These are phyloP conservation scores for Drosophila triauraria DNA, from an alignment of 1,140 invertebrate species.

Conservation along the genomic window DNA sequence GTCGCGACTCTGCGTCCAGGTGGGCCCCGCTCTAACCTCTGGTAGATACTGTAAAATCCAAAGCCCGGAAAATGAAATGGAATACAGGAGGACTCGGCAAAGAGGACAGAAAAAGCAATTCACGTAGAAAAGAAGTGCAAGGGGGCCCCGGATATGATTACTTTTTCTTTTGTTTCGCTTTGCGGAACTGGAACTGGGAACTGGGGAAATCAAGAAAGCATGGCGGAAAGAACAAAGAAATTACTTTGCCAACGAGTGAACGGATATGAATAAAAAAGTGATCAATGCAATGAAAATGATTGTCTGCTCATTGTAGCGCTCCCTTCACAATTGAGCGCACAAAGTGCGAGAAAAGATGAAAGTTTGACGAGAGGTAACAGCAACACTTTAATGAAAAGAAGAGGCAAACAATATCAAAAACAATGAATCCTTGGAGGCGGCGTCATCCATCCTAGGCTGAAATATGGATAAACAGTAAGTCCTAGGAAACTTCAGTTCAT, in stretches of 20 bases:
- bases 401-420: constrained; percentile 34
- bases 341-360: constrained; percentile 49
- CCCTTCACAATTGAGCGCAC: constrained; percentile 72
- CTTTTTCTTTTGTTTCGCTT: constrained; percentile 72
- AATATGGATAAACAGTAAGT: not conserved
- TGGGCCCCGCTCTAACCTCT: not conserved
- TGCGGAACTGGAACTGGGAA: constrained; percentile 18
- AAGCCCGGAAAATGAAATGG: constrained; percentile 43
- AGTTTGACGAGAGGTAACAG: constrained; percentile 28
- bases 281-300: constrained; percentile 83
- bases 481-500: not conserved
- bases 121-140: constrained; percentile 56
- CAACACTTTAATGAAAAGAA: constrained; percentile 67
- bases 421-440: not conserved
- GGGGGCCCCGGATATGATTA: constrained; percentile 65
- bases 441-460: not conserved
- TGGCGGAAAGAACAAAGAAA: constrained; percentile 74
- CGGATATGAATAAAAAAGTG: constrained; percentile 81
- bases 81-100: constrained; percentile 1
- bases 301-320: constrained; percentile 73
- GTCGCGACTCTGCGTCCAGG: constrained; percentile 8
- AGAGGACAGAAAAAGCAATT: constrained; percentile 46
- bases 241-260: constrained; percentile 82
- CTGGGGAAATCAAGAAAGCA: constrained; percentile 69
- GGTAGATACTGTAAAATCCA: constrained; percentile 1